phyloP scores from a whole-genome alignment of 2,888 invertebrate genomes.

The Zaprionus obscuricornis region DNA sequence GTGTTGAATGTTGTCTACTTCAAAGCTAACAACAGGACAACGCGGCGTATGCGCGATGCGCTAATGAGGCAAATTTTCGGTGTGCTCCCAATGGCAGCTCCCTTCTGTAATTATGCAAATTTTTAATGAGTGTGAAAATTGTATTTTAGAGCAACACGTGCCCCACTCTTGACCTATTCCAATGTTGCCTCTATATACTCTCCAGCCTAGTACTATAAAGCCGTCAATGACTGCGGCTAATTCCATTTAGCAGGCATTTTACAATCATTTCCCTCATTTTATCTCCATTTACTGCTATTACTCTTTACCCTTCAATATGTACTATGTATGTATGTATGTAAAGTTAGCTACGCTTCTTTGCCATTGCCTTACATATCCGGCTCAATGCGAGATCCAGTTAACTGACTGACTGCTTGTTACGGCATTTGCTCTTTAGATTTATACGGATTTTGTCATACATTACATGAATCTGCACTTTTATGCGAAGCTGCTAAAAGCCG shows the following conservation, averaged over 20 bases:
- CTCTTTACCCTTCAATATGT: neutral
- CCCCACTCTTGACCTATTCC: slow-evolving; percentile 4
- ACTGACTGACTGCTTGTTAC: slow-evolving; percentile 49
- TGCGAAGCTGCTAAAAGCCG: slow-evolving; percentile 68
- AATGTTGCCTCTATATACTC: slow-evolving; percentile 4
- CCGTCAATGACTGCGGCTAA: slow-evolving; percentile 60
- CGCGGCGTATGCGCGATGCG: slow-evolving; percentile 53
- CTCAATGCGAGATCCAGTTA: slow-evolving; percentile 42
- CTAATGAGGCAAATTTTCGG: slow-evolving; percentile 45
- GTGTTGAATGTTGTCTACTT: slow-evolving; percentile 43
- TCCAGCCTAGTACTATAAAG: neutral
- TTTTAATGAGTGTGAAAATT: slow-evolving; percentile 75
- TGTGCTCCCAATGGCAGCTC: slow-evolving; percentile 2
- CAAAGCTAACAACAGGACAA: slow-evolving; percentile 37
- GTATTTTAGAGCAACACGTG: slow-evolving; percentile 57
- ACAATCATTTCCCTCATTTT: slow-evolving; percentile 16
- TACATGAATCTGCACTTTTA: slow-evolving; percentile 83
- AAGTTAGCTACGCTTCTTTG: neutral
- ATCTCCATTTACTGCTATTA: neutral
- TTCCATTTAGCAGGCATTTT: slow-evolving; percentile 52
- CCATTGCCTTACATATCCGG: slow-evolving; percentile 37
- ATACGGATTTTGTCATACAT: slow-evolving; percentile 77
- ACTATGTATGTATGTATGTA: too few relatives aligned
- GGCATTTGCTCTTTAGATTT: slow-evolving; percentile 76
- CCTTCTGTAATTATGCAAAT: slow-evolving; percentile 72